Percentiles rank a stretch among this genome's conserved stretches.
Evolutionary conservation across 1,140 invertebrate genomes (phyloP).

Genomic region (Cydia strobilella): DNA sequence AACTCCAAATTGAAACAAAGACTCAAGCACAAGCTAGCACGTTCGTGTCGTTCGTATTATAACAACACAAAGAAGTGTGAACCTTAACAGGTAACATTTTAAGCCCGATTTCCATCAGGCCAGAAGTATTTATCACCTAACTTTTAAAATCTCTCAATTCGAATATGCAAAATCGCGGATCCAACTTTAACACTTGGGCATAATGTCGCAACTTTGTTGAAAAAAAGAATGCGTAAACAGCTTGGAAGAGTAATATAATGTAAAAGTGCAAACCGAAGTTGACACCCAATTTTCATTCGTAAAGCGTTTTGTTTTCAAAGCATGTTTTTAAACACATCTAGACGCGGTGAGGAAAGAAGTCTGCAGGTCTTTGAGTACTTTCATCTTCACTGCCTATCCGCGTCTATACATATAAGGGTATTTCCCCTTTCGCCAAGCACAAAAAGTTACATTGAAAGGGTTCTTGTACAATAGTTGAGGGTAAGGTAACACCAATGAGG

Average conservation of each 20-base stretch:
- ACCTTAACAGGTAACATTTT: not conserved
- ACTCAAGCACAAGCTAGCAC: not conserved
- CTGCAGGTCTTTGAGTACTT: not conserved
- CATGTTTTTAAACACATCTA: not conserved
- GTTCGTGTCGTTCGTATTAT: not conserved
- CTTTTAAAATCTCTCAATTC: too few relatives aligned
- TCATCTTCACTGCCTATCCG: not conserved
- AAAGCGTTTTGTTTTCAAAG: not conserved
- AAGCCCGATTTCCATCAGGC: not conserved
- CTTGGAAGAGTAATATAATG: not conserved
- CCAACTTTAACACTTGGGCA: not conserved
- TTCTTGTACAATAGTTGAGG: not conserved
- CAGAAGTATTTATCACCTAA: not conserved
- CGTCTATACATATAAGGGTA: not conserved
- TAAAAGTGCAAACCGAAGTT: not conserved
- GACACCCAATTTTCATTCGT: not conserved
- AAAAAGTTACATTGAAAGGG: not conserved
- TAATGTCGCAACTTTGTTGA: not conserved
- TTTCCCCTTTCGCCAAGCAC: not conserved
- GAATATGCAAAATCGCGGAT: too few relatives aligned
- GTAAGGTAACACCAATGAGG: not conserved
- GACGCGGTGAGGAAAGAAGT: not conserved
- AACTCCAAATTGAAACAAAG: slow-evolving; percentile 24
- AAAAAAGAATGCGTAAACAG: not conserved
- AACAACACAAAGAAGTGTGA: not conserved